Conservation (phyloP, 2,888 invertebrate genomes). For the Oscheius sp. region DNA sequence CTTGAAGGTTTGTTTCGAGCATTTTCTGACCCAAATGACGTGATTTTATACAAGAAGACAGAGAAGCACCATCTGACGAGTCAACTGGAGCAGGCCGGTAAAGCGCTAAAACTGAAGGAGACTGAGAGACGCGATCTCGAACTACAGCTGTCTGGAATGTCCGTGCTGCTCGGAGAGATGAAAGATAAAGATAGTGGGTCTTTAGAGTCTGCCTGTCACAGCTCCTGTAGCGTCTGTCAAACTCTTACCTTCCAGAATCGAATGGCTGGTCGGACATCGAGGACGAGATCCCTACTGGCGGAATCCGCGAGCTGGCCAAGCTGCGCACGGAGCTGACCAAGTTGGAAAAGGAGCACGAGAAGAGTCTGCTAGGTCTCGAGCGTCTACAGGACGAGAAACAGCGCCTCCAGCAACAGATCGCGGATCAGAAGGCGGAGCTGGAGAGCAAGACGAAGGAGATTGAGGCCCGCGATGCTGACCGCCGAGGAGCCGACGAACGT, state of each 20-base stretch:
- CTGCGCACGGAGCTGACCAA: constrained; percentile 2
- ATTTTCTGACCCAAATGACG: background rate
- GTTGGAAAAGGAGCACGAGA: constrained; percentile 15
- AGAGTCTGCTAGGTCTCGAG: background rate
- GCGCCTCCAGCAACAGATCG: background rate
- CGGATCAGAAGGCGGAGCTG: background rate
- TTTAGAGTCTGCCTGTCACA: background rate
- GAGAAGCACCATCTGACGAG: background rate
- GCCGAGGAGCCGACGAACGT: background rate
- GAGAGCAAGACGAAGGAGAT: background rate
- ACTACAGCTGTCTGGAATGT: constrained; percentile 1
- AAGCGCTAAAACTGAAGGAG: constrained; percentile 2
- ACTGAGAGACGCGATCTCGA: background rate
- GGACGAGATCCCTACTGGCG: background rate
- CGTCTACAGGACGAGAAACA: background rate
- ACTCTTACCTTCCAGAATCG: background rate
- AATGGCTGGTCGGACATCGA: background rate
- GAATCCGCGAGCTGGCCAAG: constrained; percentile 2
- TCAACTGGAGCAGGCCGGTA: background rate
- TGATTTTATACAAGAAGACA: background rate
- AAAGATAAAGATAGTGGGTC: background rate
- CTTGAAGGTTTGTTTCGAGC: background rate
- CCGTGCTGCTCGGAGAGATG: background rate
- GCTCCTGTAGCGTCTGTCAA: too few relatives aligned
- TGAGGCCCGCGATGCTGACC: constrained; percentile 2